These are phyloP conservation scores for Plecturocebus donacophilus DNA, from an alignment of 2,113 vertebrate genomes.

Conservation along the genomic window DNA sequence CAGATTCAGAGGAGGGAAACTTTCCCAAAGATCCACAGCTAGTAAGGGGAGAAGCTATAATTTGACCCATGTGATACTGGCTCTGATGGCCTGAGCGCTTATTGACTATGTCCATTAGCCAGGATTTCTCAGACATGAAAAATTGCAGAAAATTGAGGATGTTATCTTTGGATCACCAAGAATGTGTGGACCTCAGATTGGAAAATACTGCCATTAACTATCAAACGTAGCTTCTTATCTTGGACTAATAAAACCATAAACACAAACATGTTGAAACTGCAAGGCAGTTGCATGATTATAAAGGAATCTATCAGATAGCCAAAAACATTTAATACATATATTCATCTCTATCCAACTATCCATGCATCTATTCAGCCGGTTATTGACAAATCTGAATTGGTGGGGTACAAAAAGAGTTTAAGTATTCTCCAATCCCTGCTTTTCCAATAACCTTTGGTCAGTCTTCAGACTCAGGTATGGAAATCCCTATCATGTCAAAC, in stretches of 20 bases:
- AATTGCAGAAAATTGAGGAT: not conserved
- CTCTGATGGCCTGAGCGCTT: not conserved
- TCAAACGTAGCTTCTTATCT: not conserved
- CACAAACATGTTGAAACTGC: not conserved
- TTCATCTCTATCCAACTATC: not conserved
- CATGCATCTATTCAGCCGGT: not conserved
- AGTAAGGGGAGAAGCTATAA: not conserved
- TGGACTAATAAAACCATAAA: constrained; percentile 14
- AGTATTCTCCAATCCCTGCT: not conserved
- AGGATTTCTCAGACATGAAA: not conserved
- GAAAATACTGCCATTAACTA: not conserved
- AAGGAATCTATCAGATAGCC: not conserved
- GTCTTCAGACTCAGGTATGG: not conserved
- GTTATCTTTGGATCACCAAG: not conserved
- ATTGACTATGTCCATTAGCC: not conserved
- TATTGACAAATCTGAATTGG: not conserved
- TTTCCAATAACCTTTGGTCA: not conserved
- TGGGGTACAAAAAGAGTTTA: not conserved
- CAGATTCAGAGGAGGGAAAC: not conserved
- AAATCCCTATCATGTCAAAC: not conserved
- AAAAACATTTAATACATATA: not conserved
- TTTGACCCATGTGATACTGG: not conserved
- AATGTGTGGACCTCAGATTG: not conserved
- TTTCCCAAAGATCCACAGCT: not conserved
- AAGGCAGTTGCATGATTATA: not conserved